Evolutionary conservation across 2,797 vertebrate genomes (phyloP), one percentile per base, ranked within the genome.

Genomic region (Alauda arvensis): DNA sequence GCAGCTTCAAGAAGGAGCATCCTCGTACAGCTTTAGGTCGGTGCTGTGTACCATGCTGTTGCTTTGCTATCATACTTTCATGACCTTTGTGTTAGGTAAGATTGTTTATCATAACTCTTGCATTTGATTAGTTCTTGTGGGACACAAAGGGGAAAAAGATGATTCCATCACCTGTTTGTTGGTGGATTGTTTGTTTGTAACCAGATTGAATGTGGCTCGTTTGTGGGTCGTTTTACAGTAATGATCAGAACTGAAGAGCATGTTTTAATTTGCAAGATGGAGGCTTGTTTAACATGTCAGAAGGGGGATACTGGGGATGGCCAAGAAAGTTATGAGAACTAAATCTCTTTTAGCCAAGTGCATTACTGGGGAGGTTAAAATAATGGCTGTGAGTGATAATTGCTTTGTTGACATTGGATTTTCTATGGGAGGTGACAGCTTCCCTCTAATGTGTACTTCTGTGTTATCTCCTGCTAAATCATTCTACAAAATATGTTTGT

Each of bases 61-160:
- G 89, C 98, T 99, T 75, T 99, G 99, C 96, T 99, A 99, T 95
- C 98, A 99, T 97, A 99, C 99, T 56, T 99, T 99, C 97, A 98
- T 99, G 98, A 99, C 98, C 94, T 99, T 99, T 91, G 99, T 99
- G 95, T 95, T 99, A 43, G 99, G 99, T 99, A 96, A 97, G 98
- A 63, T 85, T 86, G 80, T 82, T 91, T 93, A 92, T 92, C 59
- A 92, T 93, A 93, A 93, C 77, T 94, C 87, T 96, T 74, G 92
- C 67, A 71, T 89, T 85, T 92, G 46, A 40, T 84, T 69, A 81
- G 80, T 92, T 91, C 56, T 93, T 88, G 52, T 65, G 85, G 91
- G 88, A 77, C 62, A 18, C 21, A 37, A 42, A 56, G 63, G 80
- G 89, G 61, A 7, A 23, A 76, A 81, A 72, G 24, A 29, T 71